Base-by-base conservation (phyloP, 2,888 invertebrate species). In the Mythimna vitellina region DNA sequence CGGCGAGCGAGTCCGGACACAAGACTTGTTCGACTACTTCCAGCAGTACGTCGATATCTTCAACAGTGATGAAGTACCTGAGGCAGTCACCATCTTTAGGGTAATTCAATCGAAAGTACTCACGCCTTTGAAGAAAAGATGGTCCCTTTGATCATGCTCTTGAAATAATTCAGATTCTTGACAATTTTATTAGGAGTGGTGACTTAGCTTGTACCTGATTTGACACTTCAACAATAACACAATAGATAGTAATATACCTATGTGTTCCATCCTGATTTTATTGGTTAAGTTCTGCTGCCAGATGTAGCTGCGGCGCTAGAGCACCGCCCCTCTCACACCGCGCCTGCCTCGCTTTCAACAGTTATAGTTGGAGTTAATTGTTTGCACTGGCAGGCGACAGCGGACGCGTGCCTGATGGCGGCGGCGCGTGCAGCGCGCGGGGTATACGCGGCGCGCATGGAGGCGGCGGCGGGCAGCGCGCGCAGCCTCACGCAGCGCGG, bases 61-160 rank as follows among this genome's bases (percentile, higher is more conserved):
- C 94, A 99, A 99, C 93, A 99, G 99, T 56, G 98, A 99, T 89
- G 99, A 99, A 90, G 96, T 99, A 82, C 99, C 99, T 0, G 99
- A 99, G 94, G 99, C 99, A 0, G 99, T 99, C 93, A 99, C 99
- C 74, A 99, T 99, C 98, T 97, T 99, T 85, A 98, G 99, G 96
- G 63, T 64, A 64, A 46, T 46, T 61, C 12, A 32, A n/a, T 32
- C 32, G 32, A 35, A 20, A 35, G 1, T 32, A 57, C 46, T 17
- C 14, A 46, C 4, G n/a, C 10, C 32, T 20, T 29, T 57, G 20
- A 17, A 20, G 4, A 20, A 29, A 12, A 3, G 22, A 53, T 53
- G 3, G 51, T 25, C 14, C 2, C 4, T 25, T 54, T 25, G 14
- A 3, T 6, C 17, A 29, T 25, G 7, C 29, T 14, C 49, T 22